Base-by-base conservation (phyloP, 2,113 vertebrate species). In the Panthera tigris region DNA sequence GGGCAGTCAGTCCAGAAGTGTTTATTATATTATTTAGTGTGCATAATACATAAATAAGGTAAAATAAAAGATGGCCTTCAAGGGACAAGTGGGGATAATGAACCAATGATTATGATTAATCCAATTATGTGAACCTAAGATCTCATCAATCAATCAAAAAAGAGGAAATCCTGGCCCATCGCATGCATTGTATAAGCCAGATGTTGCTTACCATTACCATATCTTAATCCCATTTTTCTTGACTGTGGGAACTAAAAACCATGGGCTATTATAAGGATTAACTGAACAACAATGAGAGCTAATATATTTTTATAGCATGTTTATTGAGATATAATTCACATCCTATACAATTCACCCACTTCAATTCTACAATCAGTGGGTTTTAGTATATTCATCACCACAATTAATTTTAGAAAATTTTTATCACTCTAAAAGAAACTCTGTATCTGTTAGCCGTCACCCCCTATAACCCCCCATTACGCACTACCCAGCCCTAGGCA, bases 151-250 rank as follows among this genome's bases (percentile, higher is more conserved):
- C 76, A 85, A 68, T 68, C 31, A 65, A 91, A 85, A 89, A 93
- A n/a, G 74, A 50, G 89, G 31, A 95, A 93, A 63, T 85, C 23
- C 33, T 71, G 33, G 25, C 66, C 23, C 23, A 33, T 55, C 12
- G 15, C 36, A 39, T 19, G 27, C 11, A 78, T 86, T 91, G 73
- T 36, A 94, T 74, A 48, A 29, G 3, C 80, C 81, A 41, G 39
- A 16, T 36, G 39, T 80, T 96, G 36, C 45, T 92, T 86, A 65
- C 73, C 23, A 18, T 83, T 86, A 69, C 73, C 29, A 18, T 83
- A 33, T 82, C 83, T 95, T 66, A 96, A 92, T 31, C 78, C 92
- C 23, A 68, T 25, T 89, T 94, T 97, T 95, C 78, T 92, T 94
- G 21, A 69, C 90, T 76, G 4, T 52, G 50, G 14, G 33, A 74